phyloP scores from a whole-genome alignment of 53 echinoderm and acorn worm species.

The Luidia sarsii region DNA sequence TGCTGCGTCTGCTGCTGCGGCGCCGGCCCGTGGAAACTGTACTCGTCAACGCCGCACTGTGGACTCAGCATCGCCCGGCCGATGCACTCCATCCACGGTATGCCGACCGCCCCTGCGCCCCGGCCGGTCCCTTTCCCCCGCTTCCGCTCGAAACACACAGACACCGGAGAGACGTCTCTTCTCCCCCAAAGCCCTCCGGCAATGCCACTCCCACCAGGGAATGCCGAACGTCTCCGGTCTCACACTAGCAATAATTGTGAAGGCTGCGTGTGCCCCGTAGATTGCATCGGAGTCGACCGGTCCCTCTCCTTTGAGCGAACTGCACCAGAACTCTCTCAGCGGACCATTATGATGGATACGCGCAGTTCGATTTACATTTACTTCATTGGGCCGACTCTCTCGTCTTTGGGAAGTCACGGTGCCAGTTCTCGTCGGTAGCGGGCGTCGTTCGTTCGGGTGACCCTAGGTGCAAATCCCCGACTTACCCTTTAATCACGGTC shows the following conservation, averaged over 20 bases:
- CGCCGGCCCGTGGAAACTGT: conserved; percentile 30
- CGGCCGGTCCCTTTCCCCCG: not conserved
- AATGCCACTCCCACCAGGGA: not conserved
- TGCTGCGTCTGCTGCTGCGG: not conserved
- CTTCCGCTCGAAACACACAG: not conserved
- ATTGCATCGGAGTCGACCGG: too few species aligned
- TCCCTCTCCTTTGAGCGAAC: too few species aligned
- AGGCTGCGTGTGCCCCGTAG: too few species aligned
- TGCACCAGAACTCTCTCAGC: too few species aligned
- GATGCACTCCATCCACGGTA: conserved; percentile 5
- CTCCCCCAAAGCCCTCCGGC: not conserved
- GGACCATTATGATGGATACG: conserved; percentile 13
- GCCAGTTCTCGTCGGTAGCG: conserved; percentile 39
- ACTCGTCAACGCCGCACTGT: conserved; percentile 39
- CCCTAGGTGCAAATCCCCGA: not conserved
- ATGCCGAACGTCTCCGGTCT: too few species aligned
- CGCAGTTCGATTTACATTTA: not conserved
- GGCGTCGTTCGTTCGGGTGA: too few species aligned
- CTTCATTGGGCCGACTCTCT: too few species aligned
- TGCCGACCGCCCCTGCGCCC: too few species aligned
- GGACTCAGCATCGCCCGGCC: conserved; percentile 43
- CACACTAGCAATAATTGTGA: too few species aligned
- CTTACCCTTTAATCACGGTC: conserved; percentile 22
- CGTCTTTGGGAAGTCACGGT: too few species aligned
- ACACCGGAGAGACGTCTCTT: too few species aligned